These are phyloP conservation scores for Eupsilia transversa DNA, from an alignment of 2,888 invertebrate species.

Conservation along the genomic window DNA sequence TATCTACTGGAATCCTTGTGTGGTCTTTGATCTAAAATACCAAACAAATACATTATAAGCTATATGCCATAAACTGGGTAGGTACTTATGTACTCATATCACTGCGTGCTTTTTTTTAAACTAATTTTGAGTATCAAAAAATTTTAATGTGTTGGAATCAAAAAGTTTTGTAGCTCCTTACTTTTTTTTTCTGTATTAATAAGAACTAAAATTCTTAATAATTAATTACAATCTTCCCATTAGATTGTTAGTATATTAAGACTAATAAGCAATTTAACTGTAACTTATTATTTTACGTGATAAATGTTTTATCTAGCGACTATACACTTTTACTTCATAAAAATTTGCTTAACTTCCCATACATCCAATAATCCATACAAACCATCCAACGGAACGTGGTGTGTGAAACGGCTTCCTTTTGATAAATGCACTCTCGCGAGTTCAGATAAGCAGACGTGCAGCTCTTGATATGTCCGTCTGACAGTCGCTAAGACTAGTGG, in stretches of 20 bases:
- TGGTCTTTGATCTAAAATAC: neutral
- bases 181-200: neutral
- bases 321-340: neutral
- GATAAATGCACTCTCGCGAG: conserved; percentile 76
- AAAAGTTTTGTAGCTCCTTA: neutral
- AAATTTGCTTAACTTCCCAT: neutral
- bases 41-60: neutral
- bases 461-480: conserved; percentile 77
- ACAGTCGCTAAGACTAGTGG: conserved; percentile 75
- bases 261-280: neutral
- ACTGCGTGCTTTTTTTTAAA: neutral
- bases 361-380: conserved; percentile 5
- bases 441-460: conserved; percentile 77
- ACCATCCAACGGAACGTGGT: neutral
- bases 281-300: neutral
- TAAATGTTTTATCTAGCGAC: too few species aligned
- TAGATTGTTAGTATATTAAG: too few species aligned
- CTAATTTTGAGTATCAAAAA: neutral
- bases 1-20: neutral
- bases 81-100: neutral
- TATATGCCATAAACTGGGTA: neutral
- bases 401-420: conserved; percentile 68
- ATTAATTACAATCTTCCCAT: neutral
- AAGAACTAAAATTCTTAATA: neutral
- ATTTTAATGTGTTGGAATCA: neutral